Evolutionary conservation across 2,888 invertebrate genomes (phyloP), one percentile per base, ranked within the genome.

Genomic region (Drosophila multiciliata): DNA sequence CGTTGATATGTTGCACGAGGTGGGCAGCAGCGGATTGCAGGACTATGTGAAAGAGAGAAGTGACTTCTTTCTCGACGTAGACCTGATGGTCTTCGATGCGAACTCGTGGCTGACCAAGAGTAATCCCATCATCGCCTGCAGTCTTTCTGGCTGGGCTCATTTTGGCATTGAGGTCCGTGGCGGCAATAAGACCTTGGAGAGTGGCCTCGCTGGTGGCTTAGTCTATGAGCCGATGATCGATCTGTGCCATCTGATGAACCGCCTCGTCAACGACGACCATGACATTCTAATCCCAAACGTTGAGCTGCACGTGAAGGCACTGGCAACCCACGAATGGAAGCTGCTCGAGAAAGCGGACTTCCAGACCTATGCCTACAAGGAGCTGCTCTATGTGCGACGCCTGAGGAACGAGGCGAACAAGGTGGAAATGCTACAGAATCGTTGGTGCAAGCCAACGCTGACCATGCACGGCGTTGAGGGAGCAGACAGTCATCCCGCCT

Each of bases 181-280:
- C 3, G 83, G 45, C 6, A 70, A 73, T 17, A 80, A 80, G n/a
- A 36, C 9, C 17, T 20, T 83, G 23, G 83, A 83, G 29, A 60
- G 70, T 8, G 83, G 80, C 1, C 5, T 71, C 0, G 70, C 78
- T 12, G 66, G 83, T 0, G 83, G 83, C 2, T 38, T 83, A 4
- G 73, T 83, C 23, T 85, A 15, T 15, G 83, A 85, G n/a, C 80
- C 85, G 12, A 70, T 83, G 80, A 52, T 53, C 0, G 85, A 85
- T 48, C 23, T 85, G 5, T 83, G 82, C 12, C 72, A 78, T 7
- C 15, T 85, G n/a, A 77, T 83, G 80, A 74, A 68, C 40, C n/a
- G 50, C 0, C 53, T 85, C 17, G 50, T 83, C 0, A 58, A 69
- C 38, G 29, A 61, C 3, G 6, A 20, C 0, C 74, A 78, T 0